A percentile compares a stretch with the other conserved stretches of the same genome.
Conservation (phyloP, 2,113 vertebrate genomes). For the Scophthalmus maximus region DNA sequence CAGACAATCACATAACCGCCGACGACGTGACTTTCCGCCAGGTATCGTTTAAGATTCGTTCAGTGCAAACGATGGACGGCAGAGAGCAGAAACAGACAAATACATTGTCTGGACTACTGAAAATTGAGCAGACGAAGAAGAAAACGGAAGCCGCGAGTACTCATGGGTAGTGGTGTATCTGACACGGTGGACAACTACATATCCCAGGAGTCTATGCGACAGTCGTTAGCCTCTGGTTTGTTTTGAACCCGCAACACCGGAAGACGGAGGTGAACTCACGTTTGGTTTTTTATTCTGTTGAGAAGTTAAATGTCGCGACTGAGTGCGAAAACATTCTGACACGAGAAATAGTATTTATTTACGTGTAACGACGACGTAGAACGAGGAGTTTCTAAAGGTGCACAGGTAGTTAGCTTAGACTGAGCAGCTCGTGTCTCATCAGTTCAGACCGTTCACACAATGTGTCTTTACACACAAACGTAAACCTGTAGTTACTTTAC, state of each 20-base stretch:
- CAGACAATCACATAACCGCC: no score
- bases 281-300: no score
- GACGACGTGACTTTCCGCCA: no score
- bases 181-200: conserved; percentile 17
- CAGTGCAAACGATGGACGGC: background rate
- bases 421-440: no score
- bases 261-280: background rate
- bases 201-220: background rate
- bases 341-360: no score
- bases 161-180: conserved; percentile 43
- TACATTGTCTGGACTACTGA: background rate
- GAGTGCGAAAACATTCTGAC: background rate
- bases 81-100: background rate
- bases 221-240: background rate
- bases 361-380: no score
- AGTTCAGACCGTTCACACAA: no score
- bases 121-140: background rate
- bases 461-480: no score
- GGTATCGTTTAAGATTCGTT: no score
- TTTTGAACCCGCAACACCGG: background rate
- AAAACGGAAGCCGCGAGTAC: background rate
- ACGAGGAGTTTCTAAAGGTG: no score
- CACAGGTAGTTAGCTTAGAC: no score
- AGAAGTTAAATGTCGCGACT: background rate
- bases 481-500: no score